Percentiles rank a stretch among this genome's conserved stretches.
Evolutionary conservation across 2,888 invertebrate genomes (phyloP).

Genomic region (Clanis bilineata): DNA sequence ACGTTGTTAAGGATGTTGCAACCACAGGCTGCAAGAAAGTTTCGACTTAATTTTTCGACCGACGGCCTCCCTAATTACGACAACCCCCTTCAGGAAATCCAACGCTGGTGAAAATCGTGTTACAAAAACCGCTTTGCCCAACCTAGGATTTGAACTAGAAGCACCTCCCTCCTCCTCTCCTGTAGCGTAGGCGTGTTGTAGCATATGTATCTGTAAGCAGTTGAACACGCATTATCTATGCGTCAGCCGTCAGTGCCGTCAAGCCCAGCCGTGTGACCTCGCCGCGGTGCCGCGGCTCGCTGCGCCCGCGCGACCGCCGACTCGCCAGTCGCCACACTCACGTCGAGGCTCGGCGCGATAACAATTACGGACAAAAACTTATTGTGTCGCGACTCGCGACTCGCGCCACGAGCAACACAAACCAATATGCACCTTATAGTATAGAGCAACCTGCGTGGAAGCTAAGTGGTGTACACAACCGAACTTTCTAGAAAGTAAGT

Average conservation of each 20-base stretch:
- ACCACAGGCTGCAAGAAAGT: too few species aligned
- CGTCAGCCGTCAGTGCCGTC: conserved; percentile 51
- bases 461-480: neutral
- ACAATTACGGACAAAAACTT: conserved; percentile 65
- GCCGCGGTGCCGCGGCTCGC: conserved; percentile 31
- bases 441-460: fast-evolving
- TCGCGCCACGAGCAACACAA: neutral
- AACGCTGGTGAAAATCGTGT: too few species aligned
- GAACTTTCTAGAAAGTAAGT: neutral
- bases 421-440: conserved; percentile 26
- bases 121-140: too few species aligned
- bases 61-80: too few species aligned
- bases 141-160: too few species aligned
- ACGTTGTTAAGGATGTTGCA: too few species aligned
- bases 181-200: too few species aligned
- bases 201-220: conserved; percentile 26
- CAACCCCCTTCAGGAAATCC: too few species aligned
- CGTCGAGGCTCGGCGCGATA: conserved; percentile 56
- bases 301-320: conserved; percentile 39
- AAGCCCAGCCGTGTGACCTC: conserved; percentile 26
- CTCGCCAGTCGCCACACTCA: conserved; percentile 1
- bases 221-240: conserved; percentile 61
- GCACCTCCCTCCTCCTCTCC: too few species aligned
- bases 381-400: conserved; percentile 47
- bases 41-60: too few species aligned